Evolutionary conservation across 2,113 vertebrate species (phyloP).

Genomic region (Glareola pratincola): DNA sequence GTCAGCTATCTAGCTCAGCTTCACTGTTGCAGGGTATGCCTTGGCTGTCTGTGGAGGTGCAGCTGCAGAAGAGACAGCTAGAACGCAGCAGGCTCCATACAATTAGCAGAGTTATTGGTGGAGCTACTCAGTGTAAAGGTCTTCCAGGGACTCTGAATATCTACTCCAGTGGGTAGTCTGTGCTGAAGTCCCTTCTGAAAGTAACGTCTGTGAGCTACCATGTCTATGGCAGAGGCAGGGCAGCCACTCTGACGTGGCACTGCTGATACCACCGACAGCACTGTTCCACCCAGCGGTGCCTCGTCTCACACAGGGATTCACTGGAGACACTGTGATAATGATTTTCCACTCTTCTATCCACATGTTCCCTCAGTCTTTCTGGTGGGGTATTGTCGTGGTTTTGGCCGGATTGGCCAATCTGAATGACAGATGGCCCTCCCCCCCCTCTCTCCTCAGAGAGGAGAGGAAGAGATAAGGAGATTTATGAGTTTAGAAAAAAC

Average conservation of each 20-base stretch:
- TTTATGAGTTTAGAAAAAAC: too few species aligned
- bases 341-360: background rate
- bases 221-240: background rate
- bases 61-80: background rate
- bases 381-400: too few species aligned
- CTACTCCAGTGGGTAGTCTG: background rate
- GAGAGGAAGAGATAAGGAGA: too few species aligned
- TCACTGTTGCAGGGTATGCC: background rate
- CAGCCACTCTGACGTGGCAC: background rate
- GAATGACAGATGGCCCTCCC: too few species aligned
- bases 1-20: background rate
- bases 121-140: background rate
- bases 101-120: background rate
- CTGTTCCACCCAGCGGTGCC: background rate
- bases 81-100: background rate
- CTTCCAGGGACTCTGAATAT: background rate
- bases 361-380: background rate
- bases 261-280: background rate
- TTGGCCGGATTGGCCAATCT: too few species aligned
- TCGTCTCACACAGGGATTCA: rapidly evolving
- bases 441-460: too few species aligned
- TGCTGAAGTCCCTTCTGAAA: background rate
- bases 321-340: background rate
- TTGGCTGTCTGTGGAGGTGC: background rate
- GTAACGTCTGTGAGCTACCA: background rate